Evolutionary conservation across 2,113 vertebrate species (phyloP).

Genomic region (Acanthochromis polyacanthus): DNA sequence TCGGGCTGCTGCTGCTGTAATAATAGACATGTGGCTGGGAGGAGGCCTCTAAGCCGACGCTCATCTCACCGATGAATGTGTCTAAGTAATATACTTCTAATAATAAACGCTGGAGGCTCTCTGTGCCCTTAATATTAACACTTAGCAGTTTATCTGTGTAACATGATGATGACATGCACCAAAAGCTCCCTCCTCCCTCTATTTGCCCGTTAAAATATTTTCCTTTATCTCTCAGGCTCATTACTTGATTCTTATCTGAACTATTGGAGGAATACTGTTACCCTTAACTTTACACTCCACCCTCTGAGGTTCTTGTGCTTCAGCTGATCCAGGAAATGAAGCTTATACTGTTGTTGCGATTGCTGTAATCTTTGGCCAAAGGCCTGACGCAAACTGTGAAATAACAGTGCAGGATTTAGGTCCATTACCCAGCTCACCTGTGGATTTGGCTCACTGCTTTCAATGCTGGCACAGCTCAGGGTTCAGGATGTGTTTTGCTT

Average conservation of each 20-base stretch:
- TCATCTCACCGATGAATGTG: neutral
- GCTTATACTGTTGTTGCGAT: neutral
- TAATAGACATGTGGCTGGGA: neutral
- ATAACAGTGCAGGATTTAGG: slow-evolving; percentile 6
- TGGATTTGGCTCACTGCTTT: slow-evolving; percentile 5
- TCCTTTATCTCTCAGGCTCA: too few species aligned
- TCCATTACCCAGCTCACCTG: neutral
- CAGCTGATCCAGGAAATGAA: slow-evolving; percentile 25
- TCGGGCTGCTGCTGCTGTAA: neutral
- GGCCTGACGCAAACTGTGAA: neutral
- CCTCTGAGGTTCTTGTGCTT: slow-evolving; percentile 8
- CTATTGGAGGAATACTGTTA: neutral
- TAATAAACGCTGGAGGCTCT: neutral
- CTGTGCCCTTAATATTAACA: neutral
- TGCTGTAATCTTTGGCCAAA: slow-evolving; percentile 9
- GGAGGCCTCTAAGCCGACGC: neutral
- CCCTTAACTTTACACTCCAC: neutral
- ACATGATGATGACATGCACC: neutral
- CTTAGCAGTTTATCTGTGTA: neutral
- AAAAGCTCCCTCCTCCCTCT: too few species aligned
- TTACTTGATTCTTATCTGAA: too few species aligned
- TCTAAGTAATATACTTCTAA: neutral
- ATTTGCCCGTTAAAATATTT: neutral
- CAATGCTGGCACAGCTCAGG: neutral
- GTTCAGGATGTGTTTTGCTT: neutral